A percentile compares a stretch with the other conserved stretches of the same genome.
phyloP scores from a whole-genome alignment of 1,140 invertebrate genomes.

The Lucilia cuprina region DNA sequence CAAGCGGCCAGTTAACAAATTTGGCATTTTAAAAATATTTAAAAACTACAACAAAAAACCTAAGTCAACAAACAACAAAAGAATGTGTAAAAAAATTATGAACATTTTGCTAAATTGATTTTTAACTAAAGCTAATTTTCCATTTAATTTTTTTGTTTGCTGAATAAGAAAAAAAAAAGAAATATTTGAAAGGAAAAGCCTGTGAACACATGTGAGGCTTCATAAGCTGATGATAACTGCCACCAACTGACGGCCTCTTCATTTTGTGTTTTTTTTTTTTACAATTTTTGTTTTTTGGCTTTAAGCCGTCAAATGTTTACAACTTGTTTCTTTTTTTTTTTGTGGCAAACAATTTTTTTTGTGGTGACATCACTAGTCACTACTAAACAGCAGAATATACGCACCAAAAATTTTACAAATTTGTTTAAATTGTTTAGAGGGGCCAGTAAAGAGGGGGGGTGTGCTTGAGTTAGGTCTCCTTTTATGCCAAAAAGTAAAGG shows the following conservation, averaged over 20 bases:
- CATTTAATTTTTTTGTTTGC: background rate
- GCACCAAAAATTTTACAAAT: no score
- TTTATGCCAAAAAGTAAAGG: no score
- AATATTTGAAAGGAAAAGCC: background rate
- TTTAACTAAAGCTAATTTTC: constrained; percentile 3
- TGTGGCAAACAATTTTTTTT: background rate
- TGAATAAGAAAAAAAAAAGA: background rate
- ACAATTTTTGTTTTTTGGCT: background rate
- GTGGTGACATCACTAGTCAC: background rate
- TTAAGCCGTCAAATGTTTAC: background rate
- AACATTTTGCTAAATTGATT: constrained; percentile 3
- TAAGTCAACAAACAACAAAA: background rate
- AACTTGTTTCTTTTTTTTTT: background rate
- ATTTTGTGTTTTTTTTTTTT: no score
- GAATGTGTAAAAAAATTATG: background rate
- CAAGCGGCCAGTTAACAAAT: no score
- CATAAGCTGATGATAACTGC: background rate
- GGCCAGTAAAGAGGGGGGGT: no score
- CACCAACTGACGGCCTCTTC: no score
- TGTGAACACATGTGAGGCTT: background rate
- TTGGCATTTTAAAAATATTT: no score
- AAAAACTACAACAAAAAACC: background rate
- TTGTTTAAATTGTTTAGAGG: no score
- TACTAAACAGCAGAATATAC: no score
- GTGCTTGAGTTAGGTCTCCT: no score